Conservation (phyloP, 2,113 vertebrate species). For the Anoura caudifer region DNA sequence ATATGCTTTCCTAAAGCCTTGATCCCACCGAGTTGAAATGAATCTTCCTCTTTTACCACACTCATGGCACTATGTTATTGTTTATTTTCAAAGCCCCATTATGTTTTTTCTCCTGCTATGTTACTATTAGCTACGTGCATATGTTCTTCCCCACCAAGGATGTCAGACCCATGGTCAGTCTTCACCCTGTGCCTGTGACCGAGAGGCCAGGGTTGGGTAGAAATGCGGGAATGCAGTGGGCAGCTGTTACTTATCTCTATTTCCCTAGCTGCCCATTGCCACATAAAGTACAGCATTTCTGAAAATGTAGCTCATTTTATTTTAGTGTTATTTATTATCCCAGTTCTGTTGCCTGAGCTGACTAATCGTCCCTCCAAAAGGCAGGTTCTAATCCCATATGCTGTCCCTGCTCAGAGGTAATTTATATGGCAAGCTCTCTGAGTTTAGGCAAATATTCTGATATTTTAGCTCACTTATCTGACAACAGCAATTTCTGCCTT, state of each 20-base stretch:
- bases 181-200: background rate
- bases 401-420: background rate
- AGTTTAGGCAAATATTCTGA: constrained; percentile 59
- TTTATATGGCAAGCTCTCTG: constrained; percentile 45
- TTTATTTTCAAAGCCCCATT: background rate
- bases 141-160: background rate
- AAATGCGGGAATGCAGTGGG: background rate
- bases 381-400: constrained; percentile 36
- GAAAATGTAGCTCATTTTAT: background rate
- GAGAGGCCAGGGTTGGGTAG: background rate
- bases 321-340: constrained; percentile 32
- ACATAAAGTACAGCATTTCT: constrained; percentile 24
- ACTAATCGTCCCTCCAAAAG: constrained; percentile 12
- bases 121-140: background rate
- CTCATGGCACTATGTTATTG: background rate
- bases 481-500: constrained; percentile 48
- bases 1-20: background rate
- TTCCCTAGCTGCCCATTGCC: background rate
- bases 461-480: constrained; percentile 59
- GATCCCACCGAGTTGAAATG: background rate
- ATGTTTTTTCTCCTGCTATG: accelerated
- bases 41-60: background rate
- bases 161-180: background rate
- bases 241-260: background rate
- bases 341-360: background rate